A percentile compares a stretch with the other conserved stretches of the same genome.
Conservation (phyloP, 2,113 vertebrate species). For the Paratilapia polleni region DNA sequence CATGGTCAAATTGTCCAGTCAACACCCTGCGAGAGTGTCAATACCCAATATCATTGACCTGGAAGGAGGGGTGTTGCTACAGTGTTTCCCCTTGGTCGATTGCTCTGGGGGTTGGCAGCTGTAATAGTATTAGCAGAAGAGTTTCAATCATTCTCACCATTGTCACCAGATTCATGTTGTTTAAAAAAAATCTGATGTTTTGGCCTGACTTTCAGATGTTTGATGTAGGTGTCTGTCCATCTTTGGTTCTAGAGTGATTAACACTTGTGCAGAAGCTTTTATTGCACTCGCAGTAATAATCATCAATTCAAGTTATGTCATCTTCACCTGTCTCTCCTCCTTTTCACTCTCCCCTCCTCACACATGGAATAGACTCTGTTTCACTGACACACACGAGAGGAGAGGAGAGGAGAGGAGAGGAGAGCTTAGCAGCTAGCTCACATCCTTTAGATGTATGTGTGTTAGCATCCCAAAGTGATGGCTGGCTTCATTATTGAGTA, state of each 20-base stretch:
- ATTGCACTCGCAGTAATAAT: neutral
- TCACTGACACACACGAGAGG: neutral
- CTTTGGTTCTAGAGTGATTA: neutral
- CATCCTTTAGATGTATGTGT: constrained; percentile 26
- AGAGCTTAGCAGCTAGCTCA: neutral
- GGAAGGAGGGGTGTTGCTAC: neutral
- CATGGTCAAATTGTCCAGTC: neutral
- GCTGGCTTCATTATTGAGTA: neutral
- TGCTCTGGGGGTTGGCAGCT: neutral
- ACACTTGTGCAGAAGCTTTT: neutral
- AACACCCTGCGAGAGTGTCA: neutral
- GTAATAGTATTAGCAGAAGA: neutral
- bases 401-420: neutral
- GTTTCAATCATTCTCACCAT: neutral
- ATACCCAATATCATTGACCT: neutral
- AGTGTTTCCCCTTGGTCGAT: neutral
- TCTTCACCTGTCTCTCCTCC: neutral
- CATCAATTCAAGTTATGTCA: neutral
- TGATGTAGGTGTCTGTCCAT: neutral
- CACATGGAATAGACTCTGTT: neutral
- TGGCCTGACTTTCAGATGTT: neutral
- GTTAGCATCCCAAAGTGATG: neutral
- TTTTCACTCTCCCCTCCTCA: neutral
- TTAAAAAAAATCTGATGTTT: neutral
- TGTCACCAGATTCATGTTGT: neutral